Conservation (phyloP, 2,113 vertebrate genomes). For the Grantiella picta region DNA sequence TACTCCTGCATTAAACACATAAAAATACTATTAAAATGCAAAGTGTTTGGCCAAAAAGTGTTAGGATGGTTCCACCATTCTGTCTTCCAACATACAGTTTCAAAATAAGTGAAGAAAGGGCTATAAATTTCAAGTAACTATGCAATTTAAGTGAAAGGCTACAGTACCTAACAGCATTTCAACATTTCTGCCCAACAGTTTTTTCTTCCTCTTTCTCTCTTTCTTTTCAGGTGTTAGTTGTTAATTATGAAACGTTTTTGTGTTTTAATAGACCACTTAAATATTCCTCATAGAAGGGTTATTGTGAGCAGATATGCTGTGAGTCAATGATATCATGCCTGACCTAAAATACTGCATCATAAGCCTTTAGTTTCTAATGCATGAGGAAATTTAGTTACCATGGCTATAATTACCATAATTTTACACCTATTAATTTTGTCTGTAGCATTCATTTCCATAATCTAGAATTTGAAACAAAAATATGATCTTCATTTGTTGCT, state of each 20-base stretch:
- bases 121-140: neutral
- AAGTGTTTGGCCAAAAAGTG: neutral
- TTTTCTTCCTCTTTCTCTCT: neutral
- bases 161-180: neutral
- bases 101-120: neutral
- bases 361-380: constrained; percentile 41
- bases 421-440: constrained; percentile 72
- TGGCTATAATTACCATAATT: constrained; percentile 76
- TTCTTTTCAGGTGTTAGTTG: neutral
- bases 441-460: constrained; percentile 71
- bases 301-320: constrained; percentile 6
- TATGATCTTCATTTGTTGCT: constrained; percentile 33
- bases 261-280: constrained; percentile 28
- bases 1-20: neutral
- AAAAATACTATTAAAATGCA: neutral
- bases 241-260: neutral
- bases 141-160: neutral
- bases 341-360: constrained; percentile 1
- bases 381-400: constrained; percentile 64
- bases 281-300: neutral
- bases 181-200: neutral
- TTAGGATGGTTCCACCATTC: neutral
- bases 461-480: constrained; percentile 68
- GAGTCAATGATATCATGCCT: constrained; percentile 4
- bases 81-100: neutral